Evolutionary conservation across 2,888 invertebrate genomes (phyloP).

Genomic region (Morinoia aosen): DNA sequence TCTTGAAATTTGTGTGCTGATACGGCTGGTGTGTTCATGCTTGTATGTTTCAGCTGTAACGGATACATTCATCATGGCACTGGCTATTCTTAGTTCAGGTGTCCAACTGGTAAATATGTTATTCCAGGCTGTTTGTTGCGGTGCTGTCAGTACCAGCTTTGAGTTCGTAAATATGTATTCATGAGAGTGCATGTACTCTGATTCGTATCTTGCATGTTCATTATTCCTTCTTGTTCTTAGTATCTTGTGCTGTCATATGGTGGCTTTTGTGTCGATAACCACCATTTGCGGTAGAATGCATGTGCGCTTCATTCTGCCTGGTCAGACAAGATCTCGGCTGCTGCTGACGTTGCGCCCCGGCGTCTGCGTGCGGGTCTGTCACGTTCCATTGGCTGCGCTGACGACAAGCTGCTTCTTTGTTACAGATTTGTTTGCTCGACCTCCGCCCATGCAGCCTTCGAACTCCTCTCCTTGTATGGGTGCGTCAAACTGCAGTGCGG

Average conservation of each 20-base stretch:
- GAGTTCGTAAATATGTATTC: not conserved
- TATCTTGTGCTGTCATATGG: not conserved
- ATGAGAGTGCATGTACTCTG: no score
- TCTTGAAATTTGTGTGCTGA: no score
- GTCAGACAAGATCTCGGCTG: no score
- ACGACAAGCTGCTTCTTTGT: constrained; percentile 1
- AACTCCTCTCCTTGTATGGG: not conserved
- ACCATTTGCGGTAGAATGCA: no score
- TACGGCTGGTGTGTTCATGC: no score
- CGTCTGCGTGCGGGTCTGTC: not conserved
- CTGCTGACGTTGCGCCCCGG: no score
- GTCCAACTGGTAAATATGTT: not conserved
- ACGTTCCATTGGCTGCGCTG: not conserved
- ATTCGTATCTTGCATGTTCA: not conserved
- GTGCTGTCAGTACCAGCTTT: not conserved
- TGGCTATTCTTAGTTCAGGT: not conserved
- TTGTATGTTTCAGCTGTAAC: not conserved
- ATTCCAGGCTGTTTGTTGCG: not conserved
- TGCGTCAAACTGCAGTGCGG: not conserved
- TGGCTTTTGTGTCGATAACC: not conserved
- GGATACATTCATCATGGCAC: not conserved
- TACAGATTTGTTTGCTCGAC: not conserved
- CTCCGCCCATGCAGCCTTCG: not conserved
- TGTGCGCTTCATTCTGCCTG: no score
- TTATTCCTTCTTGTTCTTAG: not conserved